Evolutionary conservation across 2,888 invertebrate genomes (phyloP), one percentile per base, ranked within the genome.

Genomic region (Anoplius nigerrimus): DNA sequence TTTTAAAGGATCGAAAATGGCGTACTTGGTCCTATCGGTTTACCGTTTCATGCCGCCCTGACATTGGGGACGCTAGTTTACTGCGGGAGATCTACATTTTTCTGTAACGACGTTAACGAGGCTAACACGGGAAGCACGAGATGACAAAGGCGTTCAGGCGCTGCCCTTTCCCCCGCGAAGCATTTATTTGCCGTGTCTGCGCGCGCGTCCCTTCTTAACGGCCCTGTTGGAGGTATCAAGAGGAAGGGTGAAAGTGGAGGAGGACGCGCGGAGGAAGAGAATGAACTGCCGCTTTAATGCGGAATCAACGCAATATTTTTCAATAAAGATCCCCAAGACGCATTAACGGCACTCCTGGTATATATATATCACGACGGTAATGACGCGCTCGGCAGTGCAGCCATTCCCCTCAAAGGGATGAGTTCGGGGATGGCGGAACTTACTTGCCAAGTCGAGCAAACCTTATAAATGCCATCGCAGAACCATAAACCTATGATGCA

Each of bases 321-420:
- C 84, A 84, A 84, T 84, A 80, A 76, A 75, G 71, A 75, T 69
- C 72, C 79, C 70, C 71, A 62, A 78, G 78, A 79, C 81, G 75
- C 83, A 83, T 85, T 85, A 84, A 84, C 74, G 81, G 78, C 78
- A 75, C 78, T 76, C 76, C 71, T 73, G 75, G 75, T 71, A 75
- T 75, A 78, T 85, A 84, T 86, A 85, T 79, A 85, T 85, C 84
- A 83, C 69, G 60, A 64, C 70, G 72, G 76, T 84, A 85, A 85
- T 83, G 84, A 85, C 80, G 78, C 83, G 80, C 66, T 79, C 69
- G 62, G 69, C 74, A 69, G 75, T 18, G 18, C 74, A 66, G 58
- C 46, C 22, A 21, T 46, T 65, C 69, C 57, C 74, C 48, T 48
- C 62, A 53, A 67, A 54, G 66, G 64, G 69, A 67, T 62, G 70